These are phyloP conservation scores for Cybosia mesomella DNA, from an alignment of 2,888 invertebrate species.

Conservation along the genomic window DNA sequence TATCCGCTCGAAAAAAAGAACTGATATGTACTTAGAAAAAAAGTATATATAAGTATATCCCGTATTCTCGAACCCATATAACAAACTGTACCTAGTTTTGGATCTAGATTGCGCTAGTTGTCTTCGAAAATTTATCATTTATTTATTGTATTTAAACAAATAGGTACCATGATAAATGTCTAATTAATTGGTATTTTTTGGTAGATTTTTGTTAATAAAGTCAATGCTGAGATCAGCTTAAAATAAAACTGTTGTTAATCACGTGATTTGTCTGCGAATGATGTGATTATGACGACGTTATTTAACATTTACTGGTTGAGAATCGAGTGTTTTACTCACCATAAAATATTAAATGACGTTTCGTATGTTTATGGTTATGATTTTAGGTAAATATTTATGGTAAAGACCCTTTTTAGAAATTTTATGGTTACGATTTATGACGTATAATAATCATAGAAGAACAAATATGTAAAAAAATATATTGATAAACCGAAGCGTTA, in stretches of 20 bases:
- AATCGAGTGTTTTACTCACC: conserved; percentile 14
- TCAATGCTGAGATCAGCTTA: neutral
- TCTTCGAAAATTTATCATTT: too few relatives aligned
- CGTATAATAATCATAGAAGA: neutral
- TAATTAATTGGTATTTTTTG: neutral
- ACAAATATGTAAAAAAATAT: neutral
- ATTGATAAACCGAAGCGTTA: neutral
- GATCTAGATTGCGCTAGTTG: too few relatives aligned
- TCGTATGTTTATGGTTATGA: conserved; percentile 1
- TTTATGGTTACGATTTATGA: conserved; percentile 5
- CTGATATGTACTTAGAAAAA: too few relatives aligned
- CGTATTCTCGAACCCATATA: too few relatives aligned
- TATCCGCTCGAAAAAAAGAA: too few relatives aligned
- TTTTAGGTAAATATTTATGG: conserved; percentile 9
- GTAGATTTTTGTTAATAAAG: conserved; percentile 13
- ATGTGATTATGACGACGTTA: conserved; percentile 6
- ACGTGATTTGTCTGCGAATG: conserved; percentile 5
- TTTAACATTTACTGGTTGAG: conserved; percentile 9
- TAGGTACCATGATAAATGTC: neutral
- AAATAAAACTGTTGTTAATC: neutral
- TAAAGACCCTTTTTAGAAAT: conserved; percentile 9
- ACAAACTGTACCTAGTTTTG: too few relatives aligned
- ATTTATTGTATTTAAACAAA: too few relatives aligned
- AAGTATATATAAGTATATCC: too few relatives aligned
- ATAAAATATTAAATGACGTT: conserved; percentile 14